A percentile compares a stretch with the other conserved stretches of the same genome.
Conservation (phyloP, 2,113 vertebrate species). For the Lepisosteus osseus region DNA sequence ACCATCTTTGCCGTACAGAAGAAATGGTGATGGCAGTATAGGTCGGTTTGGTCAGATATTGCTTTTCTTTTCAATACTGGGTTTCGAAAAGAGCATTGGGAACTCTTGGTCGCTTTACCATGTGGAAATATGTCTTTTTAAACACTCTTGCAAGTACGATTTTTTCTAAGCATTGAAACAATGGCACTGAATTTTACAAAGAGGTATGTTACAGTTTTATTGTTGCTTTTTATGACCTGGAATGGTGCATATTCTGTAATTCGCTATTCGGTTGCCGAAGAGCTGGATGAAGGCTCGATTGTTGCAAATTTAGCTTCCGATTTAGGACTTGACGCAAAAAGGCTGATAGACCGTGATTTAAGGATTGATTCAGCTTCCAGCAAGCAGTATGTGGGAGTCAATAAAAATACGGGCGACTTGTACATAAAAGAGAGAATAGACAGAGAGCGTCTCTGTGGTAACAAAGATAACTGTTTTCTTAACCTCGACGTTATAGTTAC, state of each 20-base stretch:
- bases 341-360: constrained; percentile 48
- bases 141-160: too few species aligned
- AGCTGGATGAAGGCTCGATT: constrained; percentile 64
- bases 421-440: constrained; percentile 64
- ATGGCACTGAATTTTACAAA: constrained; percentile 1
- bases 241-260: constrained; percentile 14
- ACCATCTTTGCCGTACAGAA: too few species aligned
- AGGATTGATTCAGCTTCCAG: constrained; percentile 39
- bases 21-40: too few species aligned
- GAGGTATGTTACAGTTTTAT: constrained; percentile 20
- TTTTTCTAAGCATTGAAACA: neutral
- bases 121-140: too few species aligned
- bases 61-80: too few species aligned
- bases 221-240: neutral
- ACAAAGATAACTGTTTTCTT: constrained; percentile 34
- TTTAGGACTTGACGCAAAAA: constrained; percentile 55
- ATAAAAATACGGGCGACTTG: constrained; percentile 69
- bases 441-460: constrained; percentile 48
- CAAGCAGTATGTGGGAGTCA: constrained; percentile 67
- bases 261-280: constrained; percentile 65
- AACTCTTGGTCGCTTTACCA: too few species aligned
- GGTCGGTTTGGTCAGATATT: too few species aligned
- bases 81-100: too few species aligned
- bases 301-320: constrained; percentile 67
- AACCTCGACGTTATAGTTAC: constrained; percentile 34